Evolutionary conservation across 1,140 invertebrate genomes (phyloP).

Genomic region (Popillia japonica): DNA sequence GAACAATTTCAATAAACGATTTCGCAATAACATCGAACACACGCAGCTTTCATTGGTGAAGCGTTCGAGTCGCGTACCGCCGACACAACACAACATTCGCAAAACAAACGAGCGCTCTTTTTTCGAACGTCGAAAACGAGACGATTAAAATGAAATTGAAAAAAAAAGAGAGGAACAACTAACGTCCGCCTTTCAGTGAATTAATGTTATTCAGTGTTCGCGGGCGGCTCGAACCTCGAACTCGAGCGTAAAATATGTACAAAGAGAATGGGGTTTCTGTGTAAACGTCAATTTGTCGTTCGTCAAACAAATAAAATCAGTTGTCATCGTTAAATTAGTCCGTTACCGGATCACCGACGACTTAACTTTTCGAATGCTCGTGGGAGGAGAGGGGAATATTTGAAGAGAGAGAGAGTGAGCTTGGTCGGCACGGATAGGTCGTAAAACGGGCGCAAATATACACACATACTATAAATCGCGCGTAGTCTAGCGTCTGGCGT

Average conservation of each 20-base stretch:
- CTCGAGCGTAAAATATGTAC: background rate
- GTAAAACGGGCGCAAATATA: background rate
- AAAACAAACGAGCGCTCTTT: background rate
- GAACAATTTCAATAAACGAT: no score
- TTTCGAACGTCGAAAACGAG: background rate
- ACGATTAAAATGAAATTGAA: no score
- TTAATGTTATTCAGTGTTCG: background rate
- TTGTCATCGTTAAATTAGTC: background rate
- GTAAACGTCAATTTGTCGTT: background rate
- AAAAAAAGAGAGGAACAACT: background rate
- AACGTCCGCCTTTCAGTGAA: background rate
- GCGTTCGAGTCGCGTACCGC: no score
- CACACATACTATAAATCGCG: background rate
- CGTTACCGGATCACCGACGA: background rate
- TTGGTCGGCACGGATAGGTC: background rate
- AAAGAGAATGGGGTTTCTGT: background rate
- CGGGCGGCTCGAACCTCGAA: background rate
- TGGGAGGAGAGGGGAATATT: background rate
- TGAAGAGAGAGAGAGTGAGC: background rate
- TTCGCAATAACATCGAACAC: no score
- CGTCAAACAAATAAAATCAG: conserved; percentile 4
- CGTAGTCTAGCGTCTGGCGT: background rate
- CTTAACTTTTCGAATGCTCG: background rate
- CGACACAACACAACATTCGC: background rate
- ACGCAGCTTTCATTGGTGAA: no score